Evolutionary conservation across 2,888 invertebrate genomes (phyloP).

Genomic region (Cephus spinipes): DNA sequence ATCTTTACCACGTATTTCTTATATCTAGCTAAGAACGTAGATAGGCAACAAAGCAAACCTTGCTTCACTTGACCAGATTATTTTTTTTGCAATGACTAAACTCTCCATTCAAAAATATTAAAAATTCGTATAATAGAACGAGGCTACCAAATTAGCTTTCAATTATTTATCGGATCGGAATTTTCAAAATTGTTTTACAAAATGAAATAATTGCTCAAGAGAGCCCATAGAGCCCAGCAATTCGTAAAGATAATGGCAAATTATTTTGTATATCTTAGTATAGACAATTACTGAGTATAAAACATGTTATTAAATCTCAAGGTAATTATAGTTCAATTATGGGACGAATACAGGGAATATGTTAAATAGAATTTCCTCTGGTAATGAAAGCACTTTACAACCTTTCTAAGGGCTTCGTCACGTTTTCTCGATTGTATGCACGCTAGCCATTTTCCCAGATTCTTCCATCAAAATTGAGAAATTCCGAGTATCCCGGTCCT

Average conservation of each 20-base stretch:
- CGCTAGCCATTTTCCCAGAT: background rate
- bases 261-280: no score
- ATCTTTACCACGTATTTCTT: background rate
- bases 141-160: no score
- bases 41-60: background rate
- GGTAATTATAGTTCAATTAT: background rate
- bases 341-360: background rate
- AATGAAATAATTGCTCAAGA: no score
- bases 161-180: no score
- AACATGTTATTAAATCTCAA: no score
- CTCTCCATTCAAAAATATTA: no score
- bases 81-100: background rate
- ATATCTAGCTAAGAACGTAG: background rate
- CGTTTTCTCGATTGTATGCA: background rate
- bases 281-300: no score
- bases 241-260: no score
- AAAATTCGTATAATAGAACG: no score
- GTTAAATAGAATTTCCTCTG: background rate
- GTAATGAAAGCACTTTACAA: background rate
- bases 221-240: no score
- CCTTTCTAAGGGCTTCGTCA: background rate
- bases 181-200: no score
- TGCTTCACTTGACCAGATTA: background rate
- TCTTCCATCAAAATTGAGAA: slow-evolving; percentile 4
- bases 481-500: slow-evolving; percentile 6